Conservation (phyloP, 2,113 vertebrate species). For the Glaucomys volans region DNA sequence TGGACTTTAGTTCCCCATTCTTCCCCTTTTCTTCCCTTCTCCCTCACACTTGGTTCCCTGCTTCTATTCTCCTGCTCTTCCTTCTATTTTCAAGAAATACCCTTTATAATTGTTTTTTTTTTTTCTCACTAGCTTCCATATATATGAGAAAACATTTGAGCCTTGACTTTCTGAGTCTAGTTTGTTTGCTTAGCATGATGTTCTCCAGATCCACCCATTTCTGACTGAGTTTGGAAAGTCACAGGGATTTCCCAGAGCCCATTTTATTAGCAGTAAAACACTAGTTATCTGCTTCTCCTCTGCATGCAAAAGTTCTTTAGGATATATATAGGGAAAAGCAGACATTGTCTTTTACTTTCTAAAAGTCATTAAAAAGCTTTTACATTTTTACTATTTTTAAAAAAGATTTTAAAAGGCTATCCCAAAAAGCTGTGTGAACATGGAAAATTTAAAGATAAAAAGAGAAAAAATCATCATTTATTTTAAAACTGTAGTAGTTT, state of each 20-base stretch:
- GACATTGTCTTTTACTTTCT: not conserved
- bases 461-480: not conserved
- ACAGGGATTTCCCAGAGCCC: conserved; percentile 48
- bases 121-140: too few relatives aligned
- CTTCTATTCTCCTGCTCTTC: too few relatives aligned
- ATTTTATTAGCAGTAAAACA: not conserved
- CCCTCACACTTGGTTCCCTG: too few relatives aligned
- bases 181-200: too few relatives aligned
- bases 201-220: not conserved
- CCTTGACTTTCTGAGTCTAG: too few relatives aligned
- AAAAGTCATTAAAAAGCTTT: conserved; percentile 21
- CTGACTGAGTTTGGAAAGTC: conserved; percentile 57
- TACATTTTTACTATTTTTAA: not conserved
- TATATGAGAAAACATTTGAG: too few relatives aligned
- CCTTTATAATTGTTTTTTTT: too few relatives aligned
- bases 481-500: conserved; percentile 57
- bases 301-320: not conserved
- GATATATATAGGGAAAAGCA: not conserved
- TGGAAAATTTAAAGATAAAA: conserved; percentile 45
- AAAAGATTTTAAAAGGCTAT: not conserved
- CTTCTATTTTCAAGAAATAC: too few relatives aligned
- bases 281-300: not conserved
- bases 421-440: not conserved
- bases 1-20: too few relatives aligned
- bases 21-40: too few relatives aligned